Evolutionary conservation across 1,140 invertebrate genomes (phyloP).

Genomic region (Cecropterus lyciades): DNA sequence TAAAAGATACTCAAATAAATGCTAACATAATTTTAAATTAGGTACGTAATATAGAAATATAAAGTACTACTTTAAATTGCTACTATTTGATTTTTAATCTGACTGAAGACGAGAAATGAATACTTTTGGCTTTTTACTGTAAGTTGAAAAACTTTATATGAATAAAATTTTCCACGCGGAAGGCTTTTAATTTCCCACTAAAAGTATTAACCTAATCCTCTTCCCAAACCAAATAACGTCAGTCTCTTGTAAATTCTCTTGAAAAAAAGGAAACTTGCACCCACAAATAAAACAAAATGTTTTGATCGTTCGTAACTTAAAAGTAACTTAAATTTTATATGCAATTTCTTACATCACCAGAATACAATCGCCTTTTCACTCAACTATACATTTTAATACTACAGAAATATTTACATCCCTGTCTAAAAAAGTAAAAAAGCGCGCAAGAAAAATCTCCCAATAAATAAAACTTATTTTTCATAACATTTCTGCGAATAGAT

Average conservation of each 20-base stretch:
- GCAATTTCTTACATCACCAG: too few species aligned
- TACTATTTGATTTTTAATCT: neutral
- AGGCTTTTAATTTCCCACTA: conserved; percentile 10
- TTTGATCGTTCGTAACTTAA: too few species aligned
- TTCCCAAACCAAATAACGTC: conserved; percentile 2
- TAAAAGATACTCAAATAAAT: too few species aligned
- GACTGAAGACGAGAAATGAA: neutral
- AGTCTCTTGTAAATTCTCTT: too few species aligned
- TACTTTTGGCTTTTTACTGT: conserved; percentile 1
- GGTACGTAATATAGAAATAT: too few species aligned
- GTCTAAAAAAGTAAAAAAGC: too few species aligned
- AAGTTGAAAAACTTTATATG: conserved; percentile 2
- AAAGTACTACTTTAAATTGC: too few species aligned
- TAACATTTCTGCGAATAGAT: conserved; percentile 10
- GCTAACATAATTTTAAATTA: neutral
- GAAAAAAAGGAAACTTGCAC: neutral
- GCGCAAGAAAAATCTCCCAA: neutral
- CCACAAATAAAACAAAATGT: too few species aligned
- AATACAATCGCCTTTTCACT: too few species aligned
- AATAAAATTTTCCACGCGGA: conserved; percentile 13
- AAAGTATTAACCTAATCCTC: neutral
- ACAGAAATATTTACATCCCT: too few species aligned
- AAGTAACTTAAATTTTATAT: too few species aligned
- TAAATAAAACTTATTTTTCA: neutral
- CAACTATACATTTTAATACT: too few species aligned